Evolutionary conservation across 2,888 invertebrate genomes (phyloP).

Genomic region (Drosophila incognita): DNA sequence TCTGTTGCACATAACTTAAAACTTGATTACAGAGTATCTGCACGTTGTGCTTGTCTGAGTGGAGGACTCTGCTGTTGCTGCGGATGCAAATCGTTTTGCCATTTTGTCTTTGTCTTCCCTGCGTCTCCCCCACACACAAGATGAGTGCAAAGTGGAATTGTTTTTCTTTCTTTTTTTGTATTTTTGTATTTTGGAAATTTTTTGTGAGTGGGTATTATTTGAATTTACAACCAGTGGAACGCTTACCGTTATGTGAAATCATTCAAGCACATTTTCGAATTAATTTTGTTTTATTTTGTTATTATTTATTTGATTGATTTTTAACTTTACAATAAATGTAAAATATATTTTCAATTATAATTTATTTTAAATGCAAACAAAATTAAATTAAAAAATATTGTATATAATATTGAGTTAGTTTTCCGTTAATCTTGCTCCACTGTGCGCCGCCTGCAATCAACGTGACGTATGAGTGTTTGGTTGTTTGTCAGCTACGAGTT

Average conservation of each 20-base stretch:
- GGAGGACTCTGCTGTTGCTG: slow-evolving; percentile 33
- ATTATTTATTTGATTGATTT: neutral
- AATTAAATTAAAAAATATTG: neutral
- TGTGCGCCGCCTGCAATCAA: slow-evolving; percentile 63
- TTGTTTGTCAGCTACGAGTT: slow-evolving; percentile 68
- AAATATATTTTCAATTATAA: neutral
- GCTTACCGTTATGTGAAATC: slow-evolving; percentile 65
- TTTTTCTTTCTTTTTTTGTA: slow-evolving; percentile 34
- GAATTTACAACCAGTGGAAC: slow-evolving; percentile 74
- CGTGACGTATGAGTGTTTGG: slow-evolving; percentile 77
- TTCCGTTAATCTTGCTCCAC: slow-evolving; percentile 29
- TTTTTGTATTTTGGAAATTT: slow-evolving; percentile 24
- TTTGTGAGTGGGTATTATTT: slow-evolving; percentile 68
- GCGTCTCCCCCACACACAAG: slow-evolving; percentile 15
- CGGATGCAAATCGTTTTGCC: slow-evolving; percentile 73
- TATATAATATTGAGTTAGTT: neutral
- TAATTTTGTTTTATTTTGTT: no score
- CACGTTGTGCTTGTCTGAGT: rapidly evolving
- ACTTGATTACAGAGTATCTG: neutral
- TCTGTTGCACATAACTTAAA: neutral
- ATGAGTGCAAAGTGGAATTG: slow-evolving; percentile 63
- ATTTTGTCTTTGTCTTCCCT: slow-evolving; percentile 55
- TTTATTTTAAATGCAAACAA: neutral
- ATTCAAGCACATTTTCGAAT: slow-evolving; percentile 22
- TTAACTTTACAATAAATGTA: rapidly evolving